phyloP scores from a whole-genome alignment of 2,113 vertebrate species.

The Pycnonotus jocosus region DNA sequence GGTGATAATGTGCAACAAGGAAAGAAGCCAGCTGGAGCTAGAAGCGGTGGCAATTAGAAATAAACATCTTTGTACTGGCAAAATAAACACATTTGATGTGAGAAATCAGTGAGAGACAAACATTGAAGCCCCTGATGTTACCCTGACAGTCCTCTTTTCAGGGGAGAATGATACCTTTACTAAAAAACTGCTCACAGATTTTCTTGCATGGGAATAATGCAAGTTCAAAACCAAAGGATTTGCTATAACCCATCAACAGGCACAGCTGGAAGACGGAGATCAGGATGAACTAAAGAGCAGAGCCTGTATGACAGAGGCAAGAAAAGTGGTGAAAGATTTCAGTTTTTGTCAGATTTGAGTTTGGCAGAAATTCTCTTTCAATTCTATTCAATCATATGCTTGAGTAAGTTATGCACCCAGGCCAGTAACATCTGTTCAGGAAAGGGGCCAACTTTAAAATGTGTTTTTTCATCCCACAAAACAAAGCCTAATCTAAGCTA shows the following conservation, averaged over 20 bases:
- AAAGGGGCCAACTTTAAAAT: constrained; percentile 54
- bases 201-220: neutral
- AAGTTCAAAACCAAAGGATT: neutral
- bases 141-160: neutral
- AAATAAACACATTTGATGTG: neutral
- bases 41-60: constrained; percentile 3
- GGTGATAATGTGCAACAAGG: constrained; percentile 1
- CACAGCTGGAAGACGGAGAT: neutral
- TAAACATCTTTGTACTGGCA: neutral
- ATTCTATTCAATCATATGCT: constrained; percentile 9
- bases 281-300: neutral
- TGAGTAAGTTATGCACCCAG: constrained; percentile 50
- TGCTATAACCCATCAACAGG: neutral
- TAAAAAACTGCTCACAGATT: neutral
- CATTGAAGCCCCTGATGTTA: neutral
- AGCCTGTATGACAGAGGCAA: neutral
- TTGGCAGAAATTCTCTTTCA: constrained; percentile 49
- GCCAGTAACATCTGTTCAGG: constrained; percentile 61
- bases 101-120: constrained; percentile 22
- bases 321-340: constrained; percentile 29
- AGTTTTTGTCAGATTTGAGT: constrained; percentile 15
- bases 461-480: constrained; percentile 50
- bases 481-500: constrained; percentile 53
- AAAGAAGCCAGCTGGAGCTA: constrained; percentile 33
- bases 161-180: neutral